Evolutionary conservation across 2,888 invertebrate genomes (phyloP), one percentile per base, ranked within the genome.

Genomic region (Melieria picta): DNA sequence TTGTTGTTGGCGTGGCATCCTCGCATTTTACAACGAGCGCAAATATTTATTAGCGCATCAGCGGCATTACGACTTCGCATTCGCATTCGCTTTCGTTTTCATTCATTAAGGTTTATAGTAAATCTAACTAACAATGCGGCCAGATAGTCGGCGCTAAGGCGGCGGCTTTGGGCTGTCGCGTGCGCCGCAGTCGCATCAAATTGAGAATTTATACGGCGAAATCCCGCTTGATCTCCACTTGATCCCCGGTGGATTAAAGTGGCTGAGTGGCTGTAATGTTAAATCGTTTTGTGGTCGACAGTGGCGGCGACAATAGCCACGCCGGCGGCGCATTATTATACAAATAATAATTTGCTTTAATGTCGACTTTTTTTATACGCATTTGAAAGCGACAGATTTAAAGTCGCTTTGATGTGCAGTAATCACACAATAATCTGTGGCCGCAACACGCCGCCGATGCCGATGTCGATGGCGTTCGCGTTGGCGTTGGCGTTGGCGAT

Each of bases 161-260:
- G 30, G 30, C 30, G 3, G 30, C 30, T 30, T 30, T 30, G 30
- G 30, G 3, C 3, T 30, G 30, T 30, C 30, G 30, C 30, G 30
- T 30, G 30, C 30, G 30, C 30, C 7, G 11, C 50, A 67, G 66
- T 58, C 72, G 68, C 73, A 75, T 78, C 73, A 78, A 81, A 81
- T 80, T 81, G 78, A 78, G 80, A 80, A 79, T 80, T 74, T 81
- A 80, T 78, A 73, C 80, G 71, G 75, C 79, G 78, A 80, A 81
- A 81, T 78, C 78, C 81, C 79, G 78, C 78, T 81, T 82, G 81
- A 83, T 84, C 82, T 80, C 77, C 78, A 78, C 77, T 81, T 84
- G 84, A 84, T 83, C 83, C 80, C 76, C 61, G 77, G 79, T 79
- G 81, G 83, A 83, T 83, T 83, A 83, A 79, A 77, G 75, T 67